Evolutionary conservation across 2,113 vertebrate genomes (phyloP).

Genomic region (Coryphaenoides rupestris): DNA sequence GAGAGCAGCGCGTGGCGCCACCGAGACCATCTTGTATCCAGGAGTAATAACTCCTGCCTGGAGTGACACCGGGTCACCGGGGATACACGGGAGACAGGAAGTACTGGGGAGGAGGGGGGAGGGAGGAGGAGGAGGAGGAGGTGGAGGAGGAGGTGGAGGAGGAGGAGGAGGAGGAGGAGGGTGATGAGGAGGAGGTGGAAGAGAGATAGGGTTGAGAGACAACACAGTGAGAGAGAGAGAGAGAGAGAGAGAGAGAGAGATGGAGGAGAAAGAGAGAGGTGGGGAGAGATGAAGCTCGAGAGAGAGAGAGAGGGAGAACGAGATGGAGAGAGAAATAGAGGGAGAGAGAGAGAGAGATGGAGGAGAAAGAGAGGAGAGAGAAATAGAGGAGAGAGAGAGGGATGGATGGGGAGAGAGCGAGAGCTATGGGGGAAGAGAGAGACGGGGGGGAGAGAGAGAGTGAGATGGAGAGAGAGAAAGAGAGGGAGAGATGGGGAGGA

Average conservation of each 20-base stretch:
- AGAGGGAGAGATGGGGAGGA: no score
- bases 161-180: not conserved
- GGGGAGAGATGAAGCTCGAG: not conserved
- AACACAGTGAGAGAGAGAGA: constrained; percentile 5
- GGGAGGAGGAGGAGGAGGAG: constrained; percentile 8
- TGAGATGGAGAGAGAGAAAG: not conserved
- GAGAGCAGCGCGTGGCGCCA: constrained; percentile 61
- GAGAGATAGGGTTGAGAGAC: constrained; percentile 1
- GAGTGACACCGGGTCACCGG: constrained; percentile 51
- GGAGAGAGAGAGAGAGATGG: not conserved
- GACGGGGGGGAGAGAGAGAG: not conserved
- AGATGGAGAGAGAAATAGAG: constrained; percentile 1
- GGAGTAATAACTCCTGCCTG: constrained; percentile 62
- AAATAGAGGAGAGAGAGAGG: no score
- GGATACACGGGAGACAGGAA: constrained; percentile 46
- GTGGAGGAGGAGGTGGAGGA: constrained; percentile 15
- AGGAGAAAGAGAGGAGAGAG: no score
- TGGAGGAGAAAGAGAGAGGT: constrained; percentile 15
- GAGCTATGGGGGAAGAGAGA: no score
- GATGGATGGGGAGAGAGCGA: no score
- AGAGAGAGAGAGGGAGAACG: not conserved
- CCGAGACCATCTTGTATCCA: constrained; percentile 53
- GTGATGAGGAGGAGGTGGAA: not conserved
- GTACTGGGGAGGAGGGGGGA: constrained; percentile 11
- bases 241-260: constrained; percentile 10